phyloP scores from a whole-genome alignment of 2,888 invertebrate species.

The Chesias legatella region DNA sequence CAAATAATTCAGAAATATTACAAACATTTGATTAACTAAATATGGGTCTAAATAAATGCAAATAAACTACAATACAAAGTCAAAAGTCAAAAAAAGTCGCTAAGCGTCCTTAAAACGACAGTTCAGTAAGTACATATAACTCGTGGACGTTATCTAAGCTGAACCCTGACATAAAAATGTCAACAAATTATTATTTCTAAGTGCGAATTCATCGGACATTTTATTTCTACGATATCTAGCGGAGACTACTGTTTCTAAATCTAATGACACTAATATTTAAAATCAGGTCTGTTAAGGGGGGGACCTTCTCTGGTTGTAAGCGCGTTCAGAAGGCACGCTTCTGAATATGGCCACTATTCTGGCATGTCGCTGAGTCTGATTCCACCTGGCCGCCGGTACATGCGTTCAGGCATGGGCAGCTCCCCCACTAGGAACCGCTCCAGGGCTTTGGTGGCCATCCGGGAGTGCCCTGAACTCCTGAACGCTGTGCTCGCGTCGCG shows the following conservation, averaged over 20 bases:
- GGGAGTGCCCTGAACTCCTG: constrained; percentile 88
- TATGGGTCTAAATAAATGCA: constrained; percentile 11
- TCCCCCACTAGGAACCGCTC: constrained; percentile 88
- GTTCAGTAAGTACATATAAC: constrained; percentile 29
- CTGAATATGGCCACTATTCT: constrained; percentile 43
- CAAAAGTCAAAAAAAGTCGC: constrained; percentile 6
- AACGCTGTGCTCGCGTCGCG: constrained; percentile 92
- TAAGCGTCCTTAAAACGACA: constrained; percentile 7
- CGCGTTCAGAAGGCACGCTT: not conserved
- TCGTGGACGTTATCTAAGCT: constrained; percentile 33
- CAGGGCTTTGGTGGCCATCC: constrained; percentile 82
- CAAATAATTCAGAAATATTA: no score
- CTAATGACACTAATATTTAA: not conserved
- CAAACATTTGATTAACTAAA: no score
- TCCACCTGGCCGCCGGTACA: constrained; percentile 84
- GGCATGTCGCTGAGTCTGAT: constrained; percentile 80
- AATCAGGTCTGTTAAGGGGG: no score
- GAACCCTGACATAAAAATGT: constrained; percentile 36
- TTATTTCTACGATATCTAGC: constrained; percentile 17
- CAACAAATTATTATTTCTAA: constrained; percentile 25
- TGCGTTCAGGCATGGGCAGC: constrained; percentile 85
- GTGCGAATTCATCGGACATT: constrained; percentile 17
- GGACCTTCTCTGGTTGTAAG: not conserved
- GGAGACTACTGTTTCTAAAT: constrained; percentile 11
- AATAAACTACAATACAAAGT: constrained; percentile 11